A percentile compares a stretch with the other conserved stretches of the same genome.
These are phyloP conservation scores for Drosophila lutescens DNA, from an alignment of 2,888 invertebrate genomes.

Conservation along the genomic window DNA sequence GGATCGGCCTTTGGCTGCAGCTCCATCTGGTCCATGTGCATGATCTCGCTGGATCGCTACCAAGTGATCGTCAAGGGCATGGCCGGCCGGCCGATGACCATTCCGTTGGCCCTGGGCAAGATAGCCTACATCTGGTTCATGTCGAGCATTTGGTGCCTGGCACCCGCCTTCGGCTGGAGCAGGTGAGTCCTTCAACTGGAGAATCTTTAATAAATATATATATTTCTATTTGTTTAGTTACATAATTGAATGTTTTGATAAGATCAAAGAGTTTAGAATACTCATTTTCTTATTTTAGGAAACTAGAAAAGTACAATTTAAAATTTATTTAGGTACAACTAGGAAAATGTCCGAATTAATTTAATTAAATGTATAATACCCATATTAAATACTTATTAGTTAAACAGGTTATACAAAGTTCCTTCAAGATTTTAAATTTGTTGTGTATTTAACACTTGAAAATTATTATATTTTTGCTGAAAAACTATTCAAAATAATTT, in stretches of 20 bases:
- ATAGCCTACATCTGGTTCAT: constrained; percentile 92
- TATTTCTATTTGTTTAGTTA: neutral
- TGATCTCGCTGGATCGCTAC: constrained; percentile 96
- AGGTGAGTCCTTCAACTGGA: constrained; percentile 87
- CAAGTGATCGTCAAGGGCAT: constrained; percentile 97
- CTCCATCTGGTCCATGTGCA: constrained; percentile 97
- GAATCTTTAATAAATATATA: neutral
- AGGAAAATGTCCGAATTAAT: too few species aligned
- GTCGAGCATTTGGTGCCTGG: constrained; percentile 91
- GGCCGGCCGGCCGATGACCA: constrained; percentile 93
- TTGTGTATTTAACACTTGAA: too few species aligned
- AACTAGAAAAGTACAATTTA: too few species aligned
- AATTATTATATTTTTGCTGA: too few species aligned
- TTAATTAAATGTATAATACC: too few species aligned
- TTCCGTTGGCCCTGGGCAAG: constrained; percentile 90
- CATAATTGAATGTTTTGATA: neutral
- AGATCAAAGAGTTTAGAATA: neutral
- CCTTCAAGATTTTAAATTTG: too few species aligned
- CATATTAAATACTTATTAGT: too few species aligned
- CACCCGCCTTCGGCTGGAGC: constrained; percentile 94
- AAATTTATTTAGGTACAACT: too few species aligned
- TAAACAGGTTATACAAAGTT: too few species aligned
- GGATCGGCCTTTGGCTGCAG: constrained; percentile 95
- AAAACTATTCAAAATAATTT: too few species aligned
- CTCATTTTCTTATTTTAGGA: too few species aligned